Percentiles rank a stretch among this genome's conserved stretches.
Evolutionary conservation across 2,113 vertebrate species (phyloP).

Genomic region (Poecilia latipinna): DNA sequence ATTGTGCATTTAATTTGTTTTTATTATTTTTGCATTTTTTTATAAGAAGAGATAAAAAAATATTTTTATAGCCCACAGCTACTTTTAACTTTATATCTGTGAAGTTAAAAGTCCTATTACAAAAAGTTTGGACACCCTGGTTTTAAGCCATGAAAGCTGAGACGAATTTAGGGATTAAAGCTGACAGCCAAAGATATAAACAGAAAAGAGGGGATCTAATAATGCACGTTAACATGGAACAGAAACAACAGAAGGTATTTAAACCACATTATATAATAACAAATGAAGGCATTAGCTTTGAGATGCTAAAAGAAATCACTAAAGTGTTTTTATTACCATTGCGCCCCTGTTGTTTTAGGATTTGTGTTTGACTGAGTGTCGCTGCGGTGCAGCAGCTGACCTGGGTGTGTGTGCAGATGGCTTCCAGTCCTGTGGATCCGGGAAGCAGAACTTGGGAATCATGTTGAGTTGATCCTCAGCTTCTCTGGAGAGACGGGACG

Average conservation of each 20-base stretch:
- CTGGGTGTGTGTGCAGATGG: slow-evolving; percentile 88
- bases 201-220: slow-evolving; percentile 15
- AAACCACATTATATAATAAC: slow-evolving; percentile 1
- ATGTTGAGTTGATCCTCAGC: slow-evolving; percentile 94
- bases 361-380: background rate
- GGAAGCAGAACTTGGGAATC: slow-evolving; percentile 98
- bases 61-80: too few relatives aligned
- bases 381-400: slow-evolving; percentile 70
- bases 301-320: slow-evolving; percentile 1
- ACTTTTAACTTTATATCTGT: too few relatives aligned
- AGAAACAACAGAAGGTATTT: background rate
- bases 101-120: too few relatives aligned
- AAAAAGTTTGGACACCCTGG: too few relatives aligned
- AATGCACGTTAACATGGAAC: slow-evolving; percentile 11
- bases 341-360: background rate
- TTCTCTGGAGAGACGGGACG: slow-evolving; percentile 88
- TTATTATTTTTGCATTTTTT: too few relatives aligned
- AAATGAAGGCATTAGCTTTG: background rate
- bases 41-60: too few relatives aligned
- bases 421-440: slow-evolving; percentile 91
- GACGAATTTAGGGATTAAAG: slow-evolving; percentile 24
- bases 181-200: slow-evolving; percentile 28
- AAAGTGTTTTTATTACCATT: slow-evolving; percentile 1
- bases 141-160: background rate
- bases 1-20: too few relatives aligned